Evolutionary conservation across 2,113 vertebrate species (phyloP).

Genomic region (Climacteris rufus): DNA sequence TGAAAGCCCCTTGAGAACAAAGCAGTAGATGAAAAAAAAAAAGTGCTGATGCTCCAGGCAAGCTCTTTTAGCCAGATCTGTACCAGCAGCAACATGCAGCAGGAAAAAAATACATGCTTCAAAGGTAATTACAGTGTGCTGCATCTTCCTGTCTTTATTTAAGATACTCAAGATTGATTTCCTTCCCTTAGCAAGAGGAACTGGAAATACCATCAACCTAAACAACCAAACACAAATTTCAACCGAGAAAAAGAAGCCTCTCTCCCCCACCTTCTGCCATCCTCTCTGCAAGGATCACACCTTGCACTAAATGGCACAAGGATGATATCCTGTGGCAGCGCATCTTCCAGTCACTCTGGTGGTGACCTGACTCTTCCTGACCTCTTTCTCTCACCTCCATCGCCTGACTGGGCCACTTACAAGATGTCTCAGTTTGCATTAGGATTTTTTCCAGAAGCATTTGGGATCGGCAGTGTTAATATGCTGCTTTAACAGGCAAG

Average conservation of each 20-base stretch:
- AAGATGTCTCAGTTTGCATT: accelerated
- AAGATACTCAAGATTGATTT: background rate
- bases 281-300: background rate
- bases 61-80: background rate
- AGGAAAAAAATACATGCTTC: background rate
- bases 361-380: background rate
- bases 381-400: background rate
- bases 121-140: background rate
- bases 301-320: accelerated
- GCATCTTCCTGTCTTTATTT: background rate
- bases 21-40: conserved; percentile 47
- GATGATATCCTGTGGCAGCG: accelerated
- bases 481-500: background rate
- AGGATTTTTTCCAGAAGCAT: background rate
- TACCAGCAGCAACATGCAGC: background rate
- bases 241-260: background rate
- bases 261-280: background rate
- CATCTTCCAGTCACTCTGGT: accelerated
- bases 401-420: accelerated
- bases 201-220: background rate
- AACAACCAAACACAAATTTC: accelerated
- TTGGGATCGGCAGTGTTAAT: accelerated
- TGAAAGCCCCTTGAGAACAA: conserved; percentile 16
- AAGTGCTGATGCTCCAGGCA: conserved; percentile 12
- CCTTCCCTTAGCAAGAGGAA: background rate